phyloP scores from a whole-genome alignment of 35 echinoderm and acorn worm species.

The Heliocidaris erythrogramma region DNA sequence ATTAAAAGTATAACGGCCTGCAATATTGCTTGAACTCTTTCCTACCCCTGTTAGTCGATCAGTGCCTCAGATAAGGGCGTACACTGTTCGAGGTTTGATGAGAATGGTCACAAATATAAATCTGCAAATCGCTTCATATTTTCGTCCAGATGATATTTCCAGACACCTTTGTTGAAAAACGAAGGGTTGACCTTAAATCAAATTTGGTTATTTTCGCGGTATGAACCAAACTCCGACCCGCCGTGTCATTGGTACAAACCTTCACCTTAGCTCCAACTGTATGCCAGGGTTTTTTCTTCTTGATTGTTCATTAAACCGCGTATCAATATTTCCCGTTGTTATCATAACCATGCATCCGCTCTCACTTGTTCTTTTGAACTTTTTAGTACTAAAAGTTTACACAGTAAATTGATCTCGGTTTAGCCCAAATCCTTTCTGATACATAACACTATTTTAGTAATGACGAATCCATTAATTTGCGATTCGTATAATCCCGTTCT shows the following conservation, averaged over 20 bases:
- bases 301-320: neutral
- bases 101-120: neutral
- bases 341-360: neutral
- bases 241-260: neutral
- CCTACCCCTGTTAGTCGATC: neutral
- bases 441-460: neutral
- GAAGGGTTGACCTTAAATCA: neutral
- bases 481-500: neutral
- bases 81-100: neutral
- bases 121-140: neutral
- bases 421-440: neutral
- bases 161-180: neutral
- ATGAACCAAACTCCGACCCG: neutral
- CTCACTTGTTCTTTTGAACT: neutral
- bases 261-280: neutral
- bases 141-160: neutral
- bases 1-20: neutral
- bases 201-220: conserved; percentile 9
- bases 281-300: neutral
- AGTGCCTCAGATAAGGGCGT: neutral
- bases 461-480: neutral
- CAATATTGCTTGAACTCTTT: neutral
- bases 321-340: neutral
- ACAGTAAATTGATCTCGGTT: neutral
- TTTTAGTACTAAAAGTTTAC: neutral